Evolutionary conservation across 2,888 invertebrate species (phyloP), one percentile per base, ranked within the genome.

Genomic region (Stramonita haemastoma): DNA sequence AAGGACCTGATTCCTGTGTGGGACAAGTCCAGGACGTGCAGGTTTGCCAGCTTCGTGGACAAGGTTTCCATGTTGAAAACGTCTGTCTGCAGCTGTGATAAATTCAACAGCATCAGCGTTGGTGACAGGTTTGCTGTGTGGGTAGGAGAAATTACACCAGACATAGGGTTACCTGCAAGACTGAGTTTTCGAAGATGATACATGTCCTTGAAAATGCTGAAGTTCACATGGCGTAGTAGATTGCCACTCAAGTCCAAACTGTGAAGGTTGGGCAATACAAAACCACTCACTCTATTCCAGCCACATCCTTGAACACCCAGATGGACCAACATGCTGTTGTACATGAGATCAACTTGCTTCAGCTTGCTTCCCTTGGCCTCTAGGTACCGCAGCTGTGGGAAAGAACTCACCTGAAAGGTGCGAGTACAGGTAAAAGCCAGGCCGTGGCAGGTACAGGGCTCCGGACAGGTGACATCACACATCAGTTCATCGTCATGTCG

Each of bases 241-340:
- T 84, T 84, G 15, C n/a, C 84, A 13, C 84, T 56, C 17, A 84
- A 36, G n/a, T 84, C 84, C 84, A 84, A 56, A n/a, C 84, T 84
- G 19, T 22, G 84, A 8, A 84, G 56, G n/a, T 84, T 84, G 11
- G 84, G n/a, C 13, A 84, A 17, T 26, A 11, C 17, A 11, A 46
- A 56, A 29, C 17, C 56, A 11, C 26, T 15, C 5, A 84, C 2
- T 11, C 32, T 77, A 13, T 17, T 77, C 84, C 46, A 84, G 13
- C 46, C 26, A 19, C 81, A 81, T 4, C 4, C 46, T 22, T 46
- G 36, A 34, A 81, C 17, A 46, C 84, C 84, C 26, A 84, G 56
- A 17, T 84, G 84, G 15, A 84, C 17, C 46, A 84, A 26, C 84
- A 56, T 46, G 1, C 26, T 5, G 17, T 56, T 56, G n/a, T 56